A percentile compares a stretch with the other conserved stretches of the same genome.
Evolutionary conservation across 2,797 vertebrate species (phyloP).

Genomic region (Falco cherrug): DNA sequence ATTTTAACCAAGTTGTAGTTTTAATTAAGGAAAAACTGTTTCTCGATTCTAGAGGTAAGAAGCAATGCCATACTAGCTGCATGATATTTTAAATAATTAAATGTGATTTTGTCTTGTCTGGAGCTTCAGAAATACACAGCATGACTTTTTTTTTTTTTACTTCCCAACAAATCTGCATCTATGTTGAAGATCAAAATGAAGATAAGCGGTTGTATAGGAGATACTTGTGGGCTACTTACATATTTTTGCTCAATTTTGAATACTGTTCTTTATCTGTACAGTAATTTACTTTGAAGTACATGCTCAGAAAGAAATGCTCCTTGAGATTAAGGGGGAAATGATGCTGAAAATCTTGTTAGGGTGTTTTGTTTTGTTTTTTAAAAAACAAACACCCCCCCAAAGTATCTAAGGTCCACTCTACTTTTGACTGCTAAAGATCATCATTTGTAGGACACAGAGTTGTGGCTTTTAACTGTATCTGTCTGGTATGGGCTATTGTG

Average conservation of each 20-base stretch:
- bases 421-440: not conserved
- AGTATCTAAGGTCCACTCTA: not conserved
- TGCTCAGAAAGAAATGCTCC: not conserved
- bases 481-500: not conserved
- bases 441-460: not conserved
- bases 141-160: not conserved
- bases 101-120: not conserved
- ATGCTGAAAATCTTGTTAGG: not conserved
- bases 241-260: constrained; percentile 23
- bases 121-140: not conserved
- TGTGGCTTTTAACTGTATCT: not conserved
- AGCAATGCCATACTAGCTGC: not conserved
- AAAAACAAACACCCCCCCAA: not conserved
- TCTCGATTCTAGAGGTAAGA: not conserved
- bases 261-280: not conserved
- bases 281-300: constrained; percentile 8
- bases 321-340: not conserved
- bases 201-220: not conserved
- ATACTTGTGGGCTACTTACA: not conserved
- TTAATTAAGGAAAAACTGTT: not conserved
- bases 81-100: constrained; percentile 4
- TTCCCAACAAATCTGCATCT: not conserved
- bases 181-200: not conserved
- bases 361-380: not conserved
- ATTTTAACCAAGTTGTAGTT: not conserved